Percentiles rank a stretch among this genome's conserved stretches.
Conservation (phyloP, 2,797 vertebrate genomes). For the Cossypha heuglini region DNA sequence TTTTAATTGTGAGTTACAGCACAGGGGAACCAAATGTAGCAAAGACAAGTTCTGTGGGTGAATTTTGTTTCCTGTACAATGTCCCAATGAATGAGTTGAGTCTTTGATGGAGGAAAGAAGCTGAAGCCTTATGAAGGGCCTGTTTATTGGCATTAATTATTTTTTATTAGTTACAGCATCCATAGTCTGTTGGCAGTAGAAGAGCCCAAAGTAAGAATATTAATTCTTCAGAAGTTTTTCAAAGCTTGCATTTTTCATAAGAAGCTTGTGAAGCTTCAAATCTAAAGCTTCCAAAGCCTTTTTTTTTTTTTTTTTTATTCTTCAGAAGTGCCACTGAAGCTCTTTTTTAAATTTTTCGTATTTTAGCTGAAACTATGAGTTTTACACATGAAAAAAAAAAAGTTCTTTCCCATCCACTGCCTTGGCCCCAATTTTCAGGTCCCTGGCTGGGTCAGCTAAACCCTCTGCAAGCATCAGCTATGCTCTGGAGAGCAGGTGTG, state of each 20-base stretch:
- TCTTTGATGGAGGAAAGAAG: constrained; percentile 59
- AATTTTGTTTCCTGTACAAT: neutral
- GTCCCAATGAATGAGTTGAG: constrained; percentile 1
- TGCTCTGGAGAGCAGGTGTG: neutral
- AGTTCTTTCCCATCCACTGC: neutral
- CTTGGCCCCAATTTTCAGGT: neutral
- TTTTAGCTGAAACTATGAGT: constrained; percentile 53
- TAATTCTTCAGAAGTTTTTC: constrained; percentile 70
- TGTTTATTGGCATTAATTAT: constrained; percentile 73
- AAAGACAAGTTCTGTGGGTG: neutral
- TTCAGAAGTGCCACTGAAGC: constrained; percentile 65
- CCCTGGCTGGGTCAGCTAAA: neutral
- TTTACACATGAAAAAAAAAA: neutral
- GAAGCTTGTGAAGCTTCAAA: constrained; percentile 68
- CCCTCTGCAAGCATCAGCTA: neutral
- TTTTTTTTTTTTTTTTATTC: neutral
- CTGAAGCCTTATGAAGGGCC: constrained; percentile 49
- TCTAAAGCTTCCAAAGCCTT: constrained; percentile 53
- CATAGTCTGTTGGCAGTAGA: constrained; percentile 42
- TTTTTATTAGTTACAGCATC: constrained; percentile 68
- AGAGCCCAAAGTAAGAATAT: constrained; percentile 66
- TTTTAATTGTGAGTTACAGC: neutral
- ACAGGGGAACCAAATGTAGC: neutral
- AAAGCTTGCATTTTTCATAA: constrained; percentile 74
- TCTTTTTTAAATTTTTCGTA: constrained; percentile 10